Evolutionary conservation across 2,888 invertebrate species (phyloP), one percentile per base, ranked within the genome.

Genomic region (Leptopilina myrica): DNA sequence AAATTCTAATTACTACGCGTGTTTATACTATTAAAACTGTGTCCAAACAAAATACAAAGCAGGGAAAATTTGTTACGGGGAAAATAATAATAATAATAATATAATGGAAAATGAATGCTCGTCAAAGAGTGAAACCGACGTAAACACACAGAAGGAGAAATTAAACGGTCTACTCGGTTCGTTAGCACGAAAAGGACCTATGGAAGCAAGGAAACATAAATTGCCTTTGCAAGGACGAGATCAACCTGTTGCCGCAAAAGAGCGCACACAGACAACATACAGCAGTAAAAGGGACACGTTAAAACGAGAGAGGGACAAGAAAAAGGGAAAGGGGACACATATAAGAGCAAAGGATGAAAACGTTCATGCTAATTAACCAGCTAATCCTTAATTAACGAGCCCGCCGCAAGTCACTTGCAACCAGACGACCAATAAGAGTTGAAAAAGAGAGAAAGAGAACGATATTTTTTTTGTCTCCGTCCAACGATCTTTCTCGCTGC

Each of bases 141-240:
- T 46, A 69, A 69, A 69, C 20, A 49, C 12, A 49, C 69, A 69
- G 69, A 69, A 69, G 14, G 20, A 69, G 69, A 69, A 69, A 69
- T 69, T 69, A 69, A 69, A 69, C 49, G 53, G 67, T 67, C 67
- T 49, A 49, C 69, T 69, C 26, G 69, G 69, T 69, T 69, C 53
- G 69, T 69, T 69, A 69, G 69, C 49, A 69, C 53, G 69, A 26
- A 69, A 69, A 53, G 69, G 69, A 53, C 26, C 26, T 53, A 49
- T 49, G 46, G 46, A 49, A 46, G 15, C 67, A 69, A 49, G 69
- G 69, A 69, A 69, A 69, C 69, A 69, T 69, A 69, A 69, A 69
- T 69, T 69, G 69, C 53, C 69, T 69, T 69, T 69, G 69, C 69
- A 69, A 69, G 69, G 69, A 69, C 69, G 69, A 53, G 69, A 69